Conservation (phyloP, 2,113 vertebrate genomes). For the Mustelus asterias region DNA sequence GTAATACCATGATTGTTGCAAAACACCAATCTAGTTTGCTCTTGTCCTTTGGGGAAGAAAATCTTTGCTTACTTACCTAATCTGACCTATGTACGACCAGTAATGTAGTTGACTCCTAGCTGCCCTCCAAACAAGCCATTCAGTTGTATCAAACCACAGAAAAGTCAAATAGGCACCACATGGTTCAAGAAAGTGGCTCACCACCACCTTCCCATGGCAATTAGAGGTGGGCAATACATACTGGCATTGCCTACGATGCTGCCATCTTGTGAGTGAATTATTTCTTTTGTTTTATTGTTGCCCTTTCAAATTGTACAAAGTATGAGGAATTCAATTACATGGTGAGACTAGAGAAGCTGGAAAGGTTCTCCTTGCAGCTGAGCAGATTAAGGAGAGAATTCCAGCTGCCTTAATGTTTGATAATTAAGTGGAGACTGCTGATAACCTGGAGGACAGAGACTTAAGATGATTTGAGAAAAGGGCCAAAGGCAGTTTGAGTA, state of each 20-base stretch:
- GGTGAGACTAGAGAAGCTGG: too few species aligned
- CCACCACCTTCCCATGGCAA: not conserved
- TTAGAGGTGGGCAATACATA: not conserved
- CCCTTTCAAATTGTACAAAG: not conserved
- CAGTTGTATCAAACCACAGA: not conserved
- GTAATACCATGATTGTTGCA: not conserved
- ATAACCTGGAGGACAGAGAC: not conserved
- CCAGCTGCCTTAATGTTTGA: too few species aligned
- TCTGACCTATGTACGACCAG: too few species aligned
- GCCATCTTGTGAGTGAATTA: too few species aligned
- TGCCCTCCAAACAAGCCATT: not conserved
- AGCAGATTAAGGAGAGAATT: not conserved
- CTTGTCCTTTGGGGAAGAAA: not conserved
- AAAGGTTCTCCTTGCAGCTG: not conserved
- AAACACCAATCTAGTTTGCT: not conserved
- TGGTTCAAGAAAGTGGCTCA: too few species aligned
- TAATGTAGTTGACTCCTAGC: too few species aligned
- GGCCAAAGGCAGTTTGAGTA: not conserved
- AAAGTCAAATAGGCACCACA: too few species aligned
- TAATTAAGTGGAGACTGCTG: not conserved
- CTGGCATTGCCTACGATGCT: not conserved
- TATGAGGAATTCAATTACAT: not conserved
- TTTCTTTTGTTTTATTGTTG: too few species aligned
- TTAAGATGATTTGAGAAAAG: not conserved
- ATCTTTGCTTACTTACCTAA: not conserved